Evolutionary conservation across 2,888 invertebrate species (phyloP).

Genomic region (Acheta domesticus): DNA sequence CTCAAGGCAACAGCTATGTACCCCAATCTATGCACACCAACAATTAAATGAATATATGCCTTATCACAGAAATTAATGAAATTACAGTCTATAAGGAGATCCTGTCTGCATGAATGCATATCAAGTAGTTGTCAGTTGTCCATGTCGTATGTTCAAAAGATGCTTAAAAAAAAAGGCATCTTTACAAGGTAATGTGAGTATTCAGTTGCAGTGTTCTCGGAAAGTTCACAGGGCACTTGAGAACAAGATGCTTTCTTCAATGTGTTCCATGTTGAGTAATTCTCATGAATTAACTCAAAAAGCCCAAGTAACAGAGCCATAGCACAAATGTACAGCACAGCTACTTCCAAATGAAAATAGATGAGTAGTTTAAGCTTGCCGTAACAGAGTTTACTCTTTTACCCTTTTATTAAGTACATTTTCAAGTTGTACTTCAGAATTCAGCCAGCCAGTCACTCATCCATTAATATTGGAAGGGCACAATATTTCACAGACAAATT

Average conservation of each 20-base stretch:
- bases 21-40: conserved; percentile 18
- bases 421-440: neutral
- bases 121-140: neutral
- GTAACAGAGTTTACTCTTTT: too few species aligned
- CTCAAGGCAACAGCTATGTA: neutral
- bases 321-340: conserved; percentile 1
- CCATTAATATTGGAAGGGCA: neutral
- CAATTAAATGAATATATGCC: neutral
- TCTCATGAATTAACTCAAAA: neutral
- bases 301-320: neutral
- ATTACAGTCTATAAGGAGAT: conserved; percentile 18
- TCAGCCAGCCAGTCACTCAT: neutral
- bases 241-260: neutral
- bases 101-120: conserved; percentile 18
- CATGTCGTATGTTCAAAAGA: neutral
- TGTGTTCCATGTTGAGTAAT: neutral
- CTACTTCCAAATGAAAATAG: neutral
- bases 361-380: conserved; percentile 4
- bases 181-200: neutral
- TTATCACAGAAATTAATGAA: conserved; percentile 18
- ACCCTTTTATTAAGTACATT: neutral
- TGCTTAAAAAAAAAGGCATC: neutral
- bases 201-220: neutral
- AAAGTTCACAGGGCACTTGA: neutral
- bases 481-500: too few species aligned